Conservation (phyloP, 2,888 invertebrate genomes). For the Thymelicus acteon region DNA sequence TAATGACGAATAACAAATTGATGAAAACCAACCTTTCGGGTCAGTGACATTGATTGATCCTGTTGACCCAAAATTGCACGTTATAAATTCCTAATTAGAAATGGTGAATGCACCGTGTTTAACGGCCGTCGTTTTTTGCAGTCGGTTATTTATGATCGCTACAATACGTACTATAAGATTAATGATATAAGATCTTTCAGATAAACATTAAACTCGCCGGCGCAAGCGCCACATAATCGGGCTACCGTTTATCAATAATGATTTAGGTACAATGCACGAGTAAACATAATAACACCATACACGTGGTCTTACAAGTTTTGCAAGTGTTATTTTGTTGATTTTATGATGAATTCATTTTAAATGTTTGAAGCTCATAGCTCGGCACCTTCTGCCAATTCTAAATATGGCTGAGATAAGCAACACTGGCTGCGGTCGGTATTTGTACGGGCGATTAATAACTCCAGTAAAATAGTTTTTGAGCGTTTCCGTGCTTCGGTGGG, state of each 20-base stretch:
- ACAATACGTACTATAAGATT: not conserved
- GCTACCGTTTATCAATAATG: not conserved
- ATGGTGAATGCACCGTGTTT: conserved; percentile 11
- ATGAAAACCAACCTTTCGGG: not conserved
- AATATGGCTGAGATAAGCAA: too few species aligned
- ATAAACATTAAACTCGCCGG: not conserved
- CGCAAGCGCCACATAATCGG: not conserved
- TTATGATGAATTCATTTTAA: too few species aligned
- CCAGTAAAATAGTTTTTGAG: too few species aligned
- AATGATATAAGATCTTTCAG: conserved; percentile 5
- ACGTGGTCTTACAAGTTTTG: too few species aligned
- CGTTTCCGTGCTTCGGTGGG: too few species aligned
- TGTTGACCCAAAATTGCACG: not conserved
- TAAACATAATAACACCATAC: too few species aligned
- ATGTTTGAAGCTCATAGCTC: too few species aligned
- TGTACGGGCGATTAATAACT: too few species aligned
- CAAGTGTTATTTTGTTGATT: too few species aligned
- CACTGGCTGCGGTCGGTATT: too few species aligned
- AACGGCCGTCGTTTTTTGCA: not conserved
- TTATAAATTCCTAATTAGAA: conserved; percentile 10
- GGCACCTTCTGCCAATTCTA: too few species aligned
- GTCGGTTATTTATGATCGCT: conserved; percentile 3
- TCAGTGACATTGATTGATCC: not conserved
- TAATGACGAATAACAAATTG: too few species aligned
- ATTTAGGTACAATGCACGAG: not conserved